phyloP scores from a whole-genome alignment of 2,888 invertebrate species.

The Nomada flava region DNA sequence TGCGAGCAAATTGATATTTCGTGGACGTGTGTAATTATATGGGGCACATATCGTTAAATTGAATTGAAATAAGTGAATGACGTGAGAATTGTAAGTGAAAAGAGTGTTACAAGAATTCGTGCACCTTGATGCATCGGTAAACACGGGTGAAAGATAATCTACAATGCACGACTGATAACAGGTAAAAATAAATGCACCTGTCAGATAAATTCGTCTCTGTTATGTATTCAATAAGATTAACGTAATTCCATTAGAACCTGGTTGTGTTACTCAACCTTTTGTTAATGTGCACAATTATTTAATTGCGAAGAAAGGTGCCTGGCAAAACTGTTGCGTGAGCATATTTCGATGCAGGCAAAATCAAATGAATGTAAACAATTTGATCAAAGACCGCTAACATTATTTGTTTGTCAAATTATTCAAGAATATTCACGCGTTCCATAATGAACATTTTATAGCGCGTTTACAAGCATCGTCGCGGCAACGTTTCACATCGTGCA shows the following conservation, averaged over 20 bases:
- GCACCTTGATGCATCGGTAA: not conserved
- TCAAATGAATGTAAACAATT: no score
- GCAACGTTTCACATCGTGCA: not conserved
- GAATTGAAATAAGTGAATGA: no score
- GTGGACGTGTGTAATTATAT: no score
- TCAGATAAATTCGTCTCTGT: not conserved
- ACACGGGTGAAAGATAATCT: not conserved
- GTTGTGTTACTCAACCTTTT: no score
- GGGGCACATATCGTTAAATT: no score
- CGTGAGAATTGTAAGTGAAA: no score
- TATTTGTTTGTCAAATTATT: not conserved
- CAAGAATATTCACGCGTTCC: not conserved
- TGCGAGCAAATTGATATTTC: no score
- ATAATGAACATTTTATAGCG: not conserved
- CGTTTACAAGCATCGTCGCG: not conserved
- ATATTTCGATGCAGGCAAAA: no score
- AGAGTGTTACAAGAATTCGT: not conserved
- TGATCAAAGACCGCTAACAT: not conserved
- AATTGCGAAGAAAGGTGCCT: no score
- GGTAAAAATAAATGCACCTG: not conserved
- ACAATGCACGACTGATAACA: not conserved
- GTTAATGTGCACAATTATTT: no score
- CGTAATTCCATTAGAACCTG: no score
- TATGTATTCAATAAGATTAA: not conserved
- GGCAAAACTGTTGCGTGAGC: no score